phyloP scores from a whole-genome alignment of 2,113 vertebrate genomes.

The Apeltes quadracus region DNA sequence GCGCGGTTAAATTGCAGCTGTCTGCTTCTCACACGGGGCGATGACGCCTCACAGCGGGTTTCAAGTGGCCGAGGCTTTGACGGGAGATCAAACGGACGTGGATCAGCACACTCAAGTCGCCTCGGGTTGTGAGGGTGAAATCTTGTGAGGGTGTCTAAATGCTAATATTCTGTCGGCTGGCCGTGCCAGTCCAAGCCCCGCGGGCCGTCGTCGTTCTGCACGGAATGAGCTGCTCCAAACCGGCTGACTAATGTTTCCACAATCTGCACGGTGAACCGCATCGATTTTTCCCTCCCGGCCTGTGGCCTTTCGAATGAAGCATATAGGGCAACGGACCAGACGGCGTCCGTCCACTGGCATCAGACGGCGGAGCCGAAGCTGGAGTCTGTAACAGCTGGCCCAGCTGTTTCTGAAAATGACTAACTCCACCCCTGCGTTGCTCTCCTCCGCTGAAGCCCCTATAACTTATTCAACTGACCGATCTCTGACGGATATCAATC shows the following conservation, averaged over 20 bases:
- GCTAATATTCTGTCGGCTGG: slow-evolving; percentile 45
- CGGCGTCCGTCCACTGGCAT: not conserved
- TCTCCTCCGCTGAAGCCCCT: not conserved
- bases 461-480: not conserved
- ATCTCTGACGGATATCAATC: not conserved
- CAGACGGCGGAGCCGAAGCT: not conserved
- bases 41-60: slow-evolving; percentile 3
- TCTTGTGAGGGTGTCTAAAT: slow-evolving; percentile 48
- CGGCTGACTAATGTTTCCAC: slow-evolving; percentile 42
- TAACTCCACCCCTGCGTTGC: not conserved
- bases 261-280: slow-evolving; percentile 44
- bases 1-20: not conserved
- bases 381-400: not conserved
- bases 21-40: slow-evolving; percentile 1
- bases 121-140: slow-evolving; percentile 14
- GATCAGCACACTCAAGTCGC: slow-evolving; percentile 29
- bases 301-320: slow-evolving; percentile 26
- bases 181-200: not conserved
- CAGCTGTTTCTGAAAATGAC: not conserved
- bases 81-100: slow-evolving; percentile 15
- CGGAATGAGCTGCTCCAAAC: slow-evolving; percentile 33
- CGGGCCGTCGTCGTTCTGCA: slow-evolving; percentile 22
- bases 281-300: slow-evolving; percentile 55
- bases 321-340: slow-evolving; percentile 6
- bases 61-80: slow-evolving; percentile 12